Evolutionary conservation across 2,797 vertebrate species (phyloP).

Genomic region (Chromobotia macracanthus): DNA sequence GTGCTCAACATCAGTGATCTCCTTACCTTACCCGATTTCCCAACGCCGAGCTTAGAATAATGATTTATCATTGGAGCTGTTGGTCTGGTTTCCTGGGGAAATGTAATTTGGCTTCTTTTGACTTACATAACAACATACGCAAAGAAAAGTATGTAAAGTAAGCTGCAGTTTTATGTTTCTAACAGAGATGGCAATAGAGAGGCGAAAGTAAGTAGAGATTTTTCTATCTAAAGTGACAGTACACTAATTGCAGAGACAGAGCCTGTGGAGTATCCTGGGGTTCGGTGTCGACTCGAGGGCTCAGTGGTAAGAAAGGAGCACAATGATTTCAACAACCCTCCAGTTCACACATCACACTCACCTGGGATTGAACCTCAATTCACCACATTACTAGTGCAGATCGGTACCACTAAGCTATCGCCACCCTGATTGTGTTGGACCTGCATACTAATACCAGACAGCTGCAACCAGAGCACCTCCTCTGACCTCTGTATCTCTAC

Average conservation of each 20-base stretch:
- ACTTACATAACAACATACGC: too few relatives aligned
- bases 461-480: conserved; percentile 6
- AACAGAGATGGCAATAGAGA: too few relatives aligned
- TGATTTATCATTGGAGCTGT: too few relatives aligned
- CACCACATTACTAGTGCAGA: conserved; percentile 17
- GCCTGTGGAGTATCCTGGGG: conserved; percentile 25
- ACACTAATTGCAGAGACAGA: conserved; percentile 40
- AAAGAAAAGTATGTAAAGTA: too few relatives aligned
- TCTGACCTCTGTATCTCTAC: conserved; percentile 15
- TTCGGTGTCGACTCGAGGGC: conserved; percentile 30
- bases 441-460: conserved; percentile 29
- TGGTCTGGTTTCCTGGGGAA: too few relatives aligned
- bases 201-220: not conserved
- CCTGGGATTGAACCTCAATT: conserved; percentile 26
- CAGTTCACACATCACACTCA: conserved; percentile 43
- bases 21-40: too few relatives aligned
- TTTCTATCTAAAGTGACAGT: conserved; percentile 35
- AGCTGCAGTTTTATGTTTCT: too few relatives aligned
- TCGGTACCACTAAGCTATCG: conserved; percentile 25
- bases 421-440: conserved; percentile 5
- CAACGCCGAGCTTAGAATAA: too few relatives aligned
- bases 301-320: conserved; percentile 22
- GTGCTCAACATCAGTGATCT: too few relatives aligned
- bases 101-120: too few relatives aligned
- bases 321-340: conserved; percentile 33